A percentile compares a stretch with the other conserved stretches of the same genome.
These are phyloP conservation scores for Nasonia longicornis DNA, from an alignment of 1,140 invertebrate genomes.

Conservation along the genomic window DNA sequence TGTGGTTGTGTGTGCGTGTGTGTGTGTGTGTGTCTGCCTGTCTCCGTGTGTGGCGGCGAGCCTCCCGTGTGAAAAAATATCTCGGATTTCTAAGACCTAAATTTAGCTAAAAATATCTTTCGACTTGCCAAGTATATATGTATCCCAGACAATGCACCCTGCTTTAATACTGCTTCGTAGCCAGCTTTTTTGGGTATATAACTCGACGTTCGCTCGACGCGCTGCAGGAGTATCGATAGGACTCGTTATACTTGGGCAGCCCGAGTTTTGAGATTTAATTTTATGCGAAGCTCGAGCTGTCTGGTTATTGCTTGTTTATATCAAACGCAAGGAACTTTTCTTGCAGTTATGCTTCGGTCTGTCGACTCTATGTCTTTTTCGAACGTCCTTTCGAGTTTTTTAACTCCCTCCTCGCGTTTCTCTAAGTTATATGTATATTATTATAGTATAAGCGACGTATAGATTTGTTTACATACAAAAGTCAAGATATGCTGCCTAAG, in stretches of 20 bases:
- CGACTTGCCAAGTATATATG: neutral
- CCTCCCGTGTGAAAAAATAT: conserved; percentile 40
- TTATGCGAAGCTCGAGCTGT: neutral
- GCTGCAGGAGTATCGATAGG: conserved; percentile 21
- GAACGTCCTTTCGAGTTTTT: neutral
- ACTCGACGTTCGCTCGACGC: neutral
- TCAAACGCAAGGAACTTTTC: conserved; percentile 15
- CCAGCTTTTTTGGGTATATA: neutral
- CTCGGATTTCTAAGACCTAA: conserved; percentile 27
- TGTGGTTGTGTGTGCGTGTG: too few relatives aligned
- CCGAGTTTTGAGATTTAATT: neutral
- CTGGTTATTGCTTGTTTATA: conserved; percentile 13
- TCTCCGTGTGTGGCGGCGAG: neutral
- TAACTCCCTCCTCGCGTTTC: neutral
- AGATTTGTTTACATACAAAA: conserved; percentile 41
- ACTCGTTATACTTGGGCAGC: neutral
- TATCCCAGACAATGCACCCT: neutral
- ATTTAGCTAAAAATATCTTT: conserved; percentile 37
- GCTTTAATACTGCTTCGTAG: conserved; percentile 20
- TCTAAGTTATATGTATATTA: neutral
- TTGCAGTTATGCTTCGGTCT: neutral
- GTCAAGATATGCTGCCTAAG: conserved; percentile 49
- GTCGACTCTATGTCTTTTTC: neutral
- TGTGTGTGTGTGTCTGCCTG: too few relatives aligned
- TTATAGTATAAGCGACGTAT: conserved; percentile 25